Percentiles rank a stretch among this genome's conserved stretches.
Evolutionary conservation across 2,797 vertebrate genomes (phyloP).

Genomic region (Lates japonicus): DNA sequence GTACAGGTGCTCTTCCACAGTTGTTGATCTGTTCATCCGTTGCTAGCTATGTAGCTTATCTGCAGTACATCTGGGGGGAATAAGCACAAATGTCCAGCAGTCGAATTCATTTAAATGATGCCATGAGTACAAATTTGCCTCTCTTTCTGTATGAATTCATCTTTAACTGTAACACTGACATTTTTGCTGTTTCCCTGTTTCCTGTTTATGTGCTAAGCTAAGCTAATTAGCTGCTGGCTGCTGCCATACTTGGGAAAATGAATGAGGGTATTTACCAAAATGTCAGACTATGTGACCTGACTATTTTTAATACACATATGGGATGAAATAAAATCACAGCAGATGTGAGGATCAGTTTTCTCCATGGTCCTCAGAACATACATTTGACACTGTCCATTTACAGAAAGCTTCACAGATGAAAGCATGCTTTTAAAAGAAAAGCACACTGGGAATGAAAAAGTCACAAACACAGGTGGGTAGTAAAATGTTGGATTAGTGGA

Average conservation of each 20-base stretch:
- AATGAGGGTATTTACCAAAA: background rate
- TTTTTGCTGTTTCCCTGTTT: background rate
- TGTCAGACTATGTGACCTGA: background rate
- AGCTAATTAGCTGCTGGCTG: background rate
- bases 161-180: too few species aligned
- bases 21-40: background rate
- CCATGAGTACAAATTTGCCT: too few species aligned
- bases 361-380: background rate
- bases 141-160: too few species aligned
- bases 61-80: too few species aligned
- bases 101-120: too few species aligned
- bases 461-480: background rate
- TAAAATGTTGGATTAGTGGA: background rate
- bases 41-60: background rate
- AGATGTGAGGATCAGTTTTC: background rate
- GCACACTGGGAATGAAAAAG: conserved; percentile 7
- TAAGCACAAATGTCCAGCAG: too few species aligned
- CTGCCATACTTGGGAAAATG: background rate
- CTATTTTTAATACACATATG: conserved; percentile 4
- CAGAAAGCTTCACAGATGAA: background rate
- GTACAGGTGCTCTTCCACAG: background rate
- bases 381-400: background rate
- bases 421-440: background rate
- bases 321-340: background rate
- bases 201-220: background rate